A percentile compares a stretch with the other conserved stretches of the same genome.
Conservation (phyloP, 1,140 invertebrate species). For the Drosophila melanica region DNA sequence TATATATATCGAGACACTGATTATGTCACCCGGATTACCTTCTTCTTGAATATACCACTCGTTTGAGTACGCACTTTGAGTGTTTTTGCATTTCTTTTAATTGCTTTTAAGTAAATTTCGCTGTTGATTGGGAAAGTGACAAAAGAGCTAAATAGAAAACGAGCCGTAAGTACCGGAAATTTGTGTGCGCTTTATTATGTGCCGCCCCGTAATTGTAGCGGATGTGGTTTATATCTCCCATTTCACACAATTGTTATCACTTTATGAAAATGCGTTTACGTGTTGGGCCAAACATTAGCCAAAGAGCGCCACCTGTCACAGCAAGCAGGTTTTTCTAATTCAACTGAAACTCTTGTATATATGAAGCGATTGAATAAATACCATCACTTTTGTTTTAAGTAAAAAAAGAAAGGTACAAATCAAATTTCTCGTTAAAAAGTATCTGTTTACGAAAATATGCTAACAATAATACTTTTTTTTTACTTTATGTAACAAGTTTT, state of each 20-base stretch:
- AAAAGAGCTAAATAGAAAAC: constrained; percentile 18
- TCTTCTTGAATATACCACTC: constrained; percentile 8
- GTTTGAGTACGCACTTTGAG: neutral
- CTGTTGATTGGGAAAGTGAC: constrained; percentile 54
- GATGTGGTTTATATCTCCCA: constrained; percentile 41
- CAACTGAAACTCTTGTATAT: no score
- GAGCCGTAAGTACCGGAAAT: constrained; percentile 55
- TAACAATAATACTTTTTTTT: no score
- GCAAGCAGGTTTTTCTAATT: neutral
- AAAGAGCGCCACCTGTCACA: constrained; percentile 8
- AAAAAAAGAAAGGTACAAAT: no score
- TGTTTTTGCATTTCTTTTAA: constrained; percentile 60
- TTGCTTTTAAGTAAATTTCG: constrained; percentile 52
- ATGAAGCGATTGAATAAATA: no score
- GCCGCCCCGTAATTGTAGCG: constrained; percentile 55
- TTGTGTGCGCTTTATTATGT: constrained; percentile 7
- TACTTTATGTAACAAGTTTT: no score
- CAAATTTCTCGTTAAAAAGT: no score
- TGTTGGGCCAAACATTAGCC: neutral
- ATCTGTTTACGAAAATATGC: no score
- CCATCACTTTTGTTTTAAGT: no score
- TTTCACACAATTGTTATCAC: neutral
- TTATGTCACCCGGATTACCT: constrained; percentile 57
- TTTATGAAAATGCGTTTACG: neutral
- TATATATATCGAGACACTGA: neutral